Evolutionary conservation across 2,888 invertebrate genomes (phyloP).

Genomic region (Ganaspis brasiliensis): DNA sequence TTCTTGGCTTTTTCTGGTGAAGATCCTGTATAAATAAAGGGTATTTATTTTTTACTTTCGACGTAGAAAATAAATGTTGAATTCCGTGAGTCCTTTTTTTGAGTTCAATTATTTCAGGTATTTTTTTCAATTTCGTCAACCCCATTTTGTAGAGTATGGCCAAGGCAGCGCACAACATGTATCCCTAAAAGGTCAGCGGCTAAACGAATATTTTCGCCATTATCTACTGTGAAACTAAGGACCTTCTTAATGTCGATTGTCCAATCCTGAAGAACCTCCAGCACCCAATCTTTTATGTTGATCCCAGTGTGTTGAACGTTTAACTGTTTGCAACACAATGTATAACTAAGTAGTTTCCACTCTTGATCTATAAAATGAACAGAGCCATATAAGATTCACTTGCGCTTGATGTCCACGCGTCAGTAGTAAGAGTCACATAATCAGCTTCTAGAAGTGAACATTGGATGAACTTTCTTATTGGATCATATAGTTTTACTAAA

Average conservation of each 20-base stretch:
- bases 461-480: conserved; percentile 8
- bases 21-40: background rate
- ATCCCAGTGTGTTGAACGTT: conserved; percentile 14
- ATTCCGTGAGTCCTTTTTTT: conserved; percentile 11
- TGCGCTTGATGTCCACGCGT: conserved; percentile 25
- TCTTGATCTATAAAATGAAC: conserved; percentile 1
- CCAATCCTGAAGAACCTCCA: background rate
- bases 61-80: conserved; percentile 5
- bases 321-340: conserved; percentile 11
- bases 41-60: conserved; percentile 5
- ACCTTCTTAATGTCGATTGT: background rate
- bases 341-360: conserved; percentile 16
- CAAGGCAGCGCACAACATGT: background rate
- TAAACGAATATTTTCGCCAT: conserved; percentile 15
- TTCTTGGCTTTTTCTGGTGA: background rate
- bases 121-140: conserved; percentile 13
- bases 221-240: conserved; percentile 8
- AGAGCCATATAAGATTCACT: conserved; percentile 8
- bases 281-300: conserved; percentile 21
- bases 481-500: conserved; percentile 3
- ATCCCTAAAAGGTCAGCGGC: conserved; percentile 18
- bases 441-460: conserved; percentile 3
- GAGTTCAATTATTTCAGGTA: conserved; percentile 6
- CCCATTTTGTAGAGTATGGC: conserved; percentile 15
- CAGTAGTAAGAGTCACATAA: conserved; percentile 15